Evolutionary conservation across 2,888 invertebrate species (phyloP), one percentile per base, ranked within the genome.

Genomic region (Drosophila helvetica): DNA sequence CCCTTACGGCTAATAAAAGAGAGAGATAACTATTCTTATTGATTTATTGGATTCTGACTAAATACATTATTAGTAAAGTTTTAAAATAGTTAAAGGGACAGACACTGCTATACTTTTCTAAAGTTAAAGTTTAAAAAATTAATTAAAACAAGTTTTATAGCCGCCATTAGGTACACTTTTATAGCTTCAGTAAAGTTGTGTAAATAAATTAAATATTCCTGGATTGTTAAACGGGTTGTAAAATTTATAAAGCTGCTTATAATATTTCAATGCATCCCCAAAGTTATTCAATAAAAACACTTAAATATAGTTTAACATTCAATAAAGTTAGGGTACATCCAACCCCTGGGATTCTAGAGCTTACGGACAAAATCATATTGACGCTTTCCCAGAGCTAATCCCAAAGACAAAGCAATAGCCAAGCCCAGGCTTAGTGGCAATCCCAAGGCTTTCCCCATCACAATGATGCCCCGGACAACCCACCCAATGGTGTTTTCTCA

Each of bases 391-490:
- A 38, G 7, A 15, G n/a, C 38, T 15, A 38, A n/a, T n/a, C n/a
- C 38, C 38, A 7, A 38, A 38, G 38, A 38, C 38, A 38, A 38
- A 38, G n/a, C 38, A 38, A 4, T 12, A 12, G 27, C 30, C 15
- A 38, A 38, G n/a, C 38, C 15, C n/a, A n/a, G n/a, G 38, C 38
- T 7, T 38, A 38, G 15, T 38, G 38, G 15, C 38, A 38, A 38
- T 38, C 38, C 8, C 15, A 48, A 33, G 6, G 25, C 52, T 45
- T 30, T 30, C 19, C 33, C 25, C 25, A 56, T 19, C 27, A 19
- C 17, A 9, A 19, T 56, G 38, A 19, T 56, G 38, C 38, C 38
- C 48, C 65, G 48, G 6, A 25, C 68, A 67, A 47, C 42, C 68
- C 6, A 38, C 48, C 68, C 15, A 38, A 15, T 15, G 15, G 15